Evolutionary conservation across 2,797 vertebrate genomes (phyloP).

Genomic region (Enteromius argenteus): DNA sequence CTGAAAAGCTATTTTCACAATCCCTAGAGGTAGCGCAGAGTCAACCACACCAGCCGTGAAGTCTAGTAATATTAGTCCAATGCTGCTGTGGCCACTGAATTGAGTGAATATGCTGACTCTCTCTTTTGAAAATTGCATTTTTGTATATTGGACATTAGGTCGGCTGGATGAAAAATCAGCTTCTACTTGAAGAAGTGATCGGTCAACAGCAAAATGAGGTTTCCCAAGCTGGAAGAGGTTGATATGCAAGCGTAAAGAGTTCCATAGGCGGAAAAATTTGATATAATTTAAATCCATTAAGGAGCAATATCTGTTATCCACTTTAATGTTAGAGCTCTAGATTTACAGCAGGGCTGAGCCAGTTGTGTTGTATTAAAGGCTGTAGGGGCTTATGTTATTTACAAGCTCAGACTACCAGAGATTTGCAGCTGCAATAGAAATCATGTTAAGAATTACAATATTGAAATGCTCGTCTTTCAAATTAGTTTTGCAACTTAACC

Average conservation of each 20-base stretch:
- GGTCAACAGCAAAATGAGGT: slow-evolving; percentile 50
- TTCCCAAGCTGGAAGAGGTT: slow-evolving; percentile 6
- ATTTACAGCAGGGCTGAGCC: slow-evolving; percentile 46
- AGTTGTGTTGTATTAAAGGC: slow-evolving; percentile 44
- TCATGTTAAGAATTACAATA: slow-evolving; percentile 34
- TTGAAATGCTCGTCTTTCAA: slow-evolving; percentile 29
- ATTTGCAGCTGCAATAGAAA: slow-evolving; percentile 44
- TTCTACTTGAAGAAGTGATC: slow-evolving; percentile 39
- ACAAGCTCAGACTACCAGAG: slow-evolving; percentile 42
- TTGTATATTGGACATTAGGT: slow-evolving; percentile 46
- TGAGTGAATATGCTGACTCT: slow-evolving; percentile 49
- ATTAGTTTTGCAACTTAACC: slow-evolving; percentile 41
- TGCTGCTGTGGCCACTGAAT: slow-evolving; percentile 39
- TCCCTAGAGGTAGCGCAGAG: slow-evolving; percentile 17
- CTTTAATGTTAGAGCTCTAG: slow-evolving; percentile 38
- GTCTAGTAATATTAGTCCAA: slow-evolving; percentile 33
- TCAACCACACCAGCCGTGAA: slow-evolving; percentile 35
- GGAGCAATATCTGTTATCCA: slow-evolving; percentile 45
- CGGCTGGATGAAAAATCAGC: slow-evolving; percentile 32
- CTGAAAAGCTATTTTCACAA: slow-evolving; percentile 44
- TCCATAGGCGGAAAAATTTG: slow-evolving; percentile 9
- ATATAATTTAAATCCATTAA: slow-evolving; percentile 51
- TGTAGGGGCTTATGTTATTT: slow-evolving; percentile 50
- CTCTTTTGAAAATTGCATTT: slow-evolving; percentile 50
- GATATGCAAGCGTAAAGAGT: slow-evolving; percentile 33